phyloP scores from a whole-genome alignment of 2,113 vertebrate species.

The Pipa parva region DNA sequence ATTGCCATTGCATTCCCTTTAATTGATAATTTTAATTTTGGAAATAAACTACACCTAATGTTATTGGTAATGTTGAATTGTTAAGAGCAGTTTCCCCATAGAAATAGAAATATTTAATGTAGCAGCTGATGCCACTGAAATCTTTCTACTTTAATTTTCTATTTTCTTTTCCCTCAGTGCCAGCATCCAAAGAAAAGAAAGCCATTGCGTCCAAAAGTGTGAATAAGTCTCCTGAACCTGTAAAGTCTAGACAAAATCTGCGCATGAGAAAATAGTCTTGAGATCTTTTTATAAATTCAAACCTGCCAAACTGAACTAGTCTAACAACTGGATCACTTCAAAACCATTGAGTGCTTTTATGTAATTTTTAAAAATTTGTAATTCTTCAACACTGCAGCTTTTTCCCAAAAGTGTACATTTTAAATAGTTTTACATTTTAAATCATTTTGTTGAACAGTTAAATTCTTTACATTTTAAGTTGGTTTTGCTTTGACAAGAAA shows the following conservation, averaged over 20 bases:
- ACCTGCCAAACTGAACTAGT: neutral
- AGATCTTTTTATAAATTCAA: neutral
- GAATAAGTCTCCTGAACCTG: conserved; percentile 31
- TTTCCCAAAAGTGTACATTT: conserved; percentile 35
- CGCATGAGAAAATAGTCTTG: conserved; percentile 40
- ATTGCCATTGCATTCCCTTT: no score
- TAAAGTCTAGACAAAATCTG: conserved; percentile 40
- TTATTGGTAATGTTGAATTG: no score
- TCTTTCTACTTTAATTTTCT: neutral
- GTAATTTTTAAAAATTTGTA: conserved; percentile 12
- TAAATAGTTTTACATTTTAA: conserved; percentile 19
- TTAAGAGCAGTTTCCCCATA: no score
- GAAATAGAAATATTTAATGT: no score
- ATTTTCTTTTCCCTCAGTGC: conserved; percentile 26
- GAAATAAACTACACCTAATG: no score
- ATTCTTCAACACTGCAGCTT: conserved; percentile 4
- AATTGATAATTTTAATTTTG: no score
- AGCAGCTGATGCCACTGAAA: no score
- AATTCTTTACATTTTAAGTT: conserved; percentile 12
- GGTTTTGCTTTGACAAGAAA: conserved; percentile 4
- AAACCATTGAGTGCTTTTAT: conserved; percentile 34
- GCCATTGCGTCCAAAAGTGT: neutral
- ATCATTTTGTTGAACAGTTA: conserved; percentile 10
- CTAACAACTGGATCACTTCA: neutral
- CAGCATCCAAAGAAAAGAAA: conserved; percentile 35